phyloP scores from a whole-genome alignment of 2,113 vertebrate species.

The Plestiodon gilberti region DNA sequence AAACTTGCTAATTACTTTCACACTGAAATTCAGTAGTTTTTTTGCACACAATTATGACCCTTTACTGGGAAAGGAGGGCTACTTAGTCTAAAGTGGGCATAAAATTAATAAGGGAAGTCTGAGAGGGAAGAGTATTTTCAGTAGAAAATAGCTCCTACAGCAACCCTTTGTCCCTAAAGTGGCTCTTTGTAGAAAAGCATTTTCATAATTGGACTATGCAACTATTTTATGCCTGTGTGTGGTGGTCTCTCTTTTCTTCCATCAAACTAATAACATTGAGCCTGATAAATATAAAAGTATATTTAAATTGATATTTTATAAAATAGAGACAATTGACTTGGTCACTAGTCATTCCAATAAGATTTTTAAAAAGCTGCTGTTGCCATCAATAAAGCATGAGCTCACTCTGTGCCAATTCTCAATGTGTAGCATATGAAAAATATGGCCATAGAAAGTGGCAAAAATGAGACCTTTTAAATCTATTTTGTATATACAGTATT shows the following conservation, averaged over 20 bases:
- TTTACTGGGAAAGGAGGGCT: too few relatives aligned
- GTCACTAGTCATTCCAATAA: background rate
- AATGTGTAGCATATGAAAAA: background rate
- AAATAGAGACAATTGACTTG: background rate
- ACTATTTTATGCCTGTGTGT: background rate
- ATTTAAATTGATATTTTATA: background rate
- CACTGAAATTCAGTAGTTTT: too few relatives aligned
- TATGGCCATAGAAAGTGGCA: background rate
- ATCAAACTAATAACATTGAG: background rate
- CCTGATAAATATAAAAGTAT: background rate
- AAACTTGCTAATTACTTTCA: too few relatives aligned
- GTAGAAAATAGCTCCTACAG: too few relatives aligned
- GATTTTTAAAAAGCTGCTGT: background rate
- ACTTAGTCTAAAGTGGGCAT: too few relatives aligned
- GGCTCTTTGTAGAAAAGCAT: too few relatives aligned
- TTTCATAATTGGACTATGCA: background rate
- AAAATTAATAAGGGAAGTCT: too few relatives aligned
- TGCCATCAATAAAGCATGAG: background rate
- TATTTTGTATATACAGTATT: background rate
- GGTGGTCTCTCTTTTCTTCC: background rate
- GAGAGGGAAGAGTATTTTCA: too few relatives aligned
- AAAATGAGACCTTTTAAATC: background rate
- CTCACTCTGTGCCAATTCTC: background rate
- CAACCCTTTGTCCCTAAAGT: too few relatives aligned
- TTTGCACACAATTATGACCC: too few relatives aligned